These are phyloP conservation scores for Austrofundulus limnaeus DNA, from an alignment of 2,113 vertebrate species.

Conservation along the genomic window DNA sequence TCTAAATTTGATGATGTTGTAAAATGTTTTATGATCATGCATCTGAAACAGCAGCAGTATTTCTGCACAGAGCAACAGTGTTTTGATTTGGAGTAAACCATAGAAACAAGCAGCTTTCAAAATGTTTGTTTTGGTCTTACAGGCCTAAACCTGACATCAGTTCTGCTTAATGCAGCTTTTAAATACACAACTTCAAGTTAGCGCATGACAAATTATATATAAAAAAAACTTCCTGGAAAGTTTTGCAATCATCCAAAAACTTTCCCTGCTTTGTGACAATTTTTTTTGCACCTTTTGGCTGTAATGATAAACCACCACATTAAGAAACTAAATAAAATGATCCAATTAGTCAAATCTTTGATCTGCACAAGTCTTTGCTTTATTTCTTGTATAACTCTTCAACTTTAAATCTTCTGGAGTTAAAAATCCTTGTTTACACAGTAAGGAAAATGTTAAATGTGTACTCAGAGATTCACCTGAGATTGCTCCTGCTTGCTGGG, in stretches of 20 bases:
- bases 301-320: no score
- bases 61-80: no score
- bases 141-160: background rate
- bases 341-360: no score
- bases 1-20: no score
- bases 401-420: no score
- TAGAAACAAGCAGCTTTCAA: background rate
- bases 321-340: no score
- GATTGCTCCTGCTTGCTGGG: slow-evolving; percentile 13
- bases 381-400: no score
- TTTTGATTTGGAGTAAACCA: background rate
- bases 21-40: no score
- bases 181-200: background rate
- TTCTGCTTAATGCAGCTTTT: background rate
- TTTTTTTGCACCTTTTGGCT: no score
- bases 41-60: no score
- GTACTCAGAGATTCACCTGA: background rate
- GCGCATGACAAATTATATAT: background rate
- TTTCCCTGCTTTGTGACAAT: background rate
- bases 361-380: no score
- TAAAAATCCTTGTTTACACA: background rate
- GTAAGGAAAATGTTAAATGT: background rate
- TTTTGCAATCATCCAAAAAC: background rate
- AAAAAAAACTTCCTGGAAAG: background rate
- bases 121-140: background rate